These are phyloP conservation scores for Rhopalosiphum maidis DNA, from an alignment of 1,140 invertebrate species.

Conservation along the genomic window DNA sequence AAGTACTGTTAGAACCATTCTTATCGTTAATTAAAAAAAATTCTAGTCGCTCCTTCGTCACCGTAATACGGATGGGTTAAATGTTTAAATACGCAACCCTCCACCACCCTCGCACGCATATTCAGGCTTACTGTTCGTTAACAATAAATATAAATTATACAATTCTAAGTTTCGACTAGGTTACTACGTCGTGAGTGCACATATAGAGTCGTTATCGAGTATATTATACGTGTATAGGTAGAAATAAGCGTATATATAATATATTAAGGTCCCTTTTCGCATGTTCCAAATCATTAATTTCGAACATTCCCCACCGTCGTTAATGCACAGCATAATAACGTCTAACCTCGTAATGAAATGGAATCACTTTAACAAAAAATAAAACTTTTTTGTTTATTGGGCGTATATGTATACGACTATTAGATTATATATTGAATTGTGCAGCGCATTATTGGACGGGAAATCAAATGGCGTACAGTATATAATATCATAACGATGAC, in stretches of 20 bases:
- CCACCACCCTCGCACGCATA: too few species aligned
- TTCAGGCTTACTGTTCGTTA: background rate
- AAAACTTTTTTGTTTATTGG: background rate
- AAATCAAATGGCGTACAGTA: background rate
- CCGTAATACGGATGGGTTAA: background rate
- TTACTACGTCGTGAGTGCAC: background rate
- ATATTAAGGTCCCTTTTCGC: constrained; percentile 4
- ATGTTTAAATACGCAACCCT: background rate
- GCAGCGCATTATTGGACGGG: background rate
- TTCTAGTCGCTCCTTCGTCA: background rate
- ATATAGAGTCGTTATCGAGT: background rate
- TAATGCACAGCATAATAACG: background rate
- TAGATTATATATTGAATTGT: background rate
- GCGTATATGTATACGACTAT: background rate
- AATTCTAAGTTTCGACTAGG: background rate
- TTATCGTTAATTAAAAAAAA: background rate
- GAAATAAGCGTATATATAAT: background rate
- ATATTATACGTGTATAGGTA: background rate
- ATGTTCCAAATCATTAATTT: constrained; percentile 29
- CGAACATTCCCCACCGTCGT: background rate
- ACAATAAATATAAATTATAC: constrained; percentile 7
- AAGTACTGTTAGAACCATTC: background rate
- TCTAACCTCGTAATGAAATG: constrained; percentile 11
- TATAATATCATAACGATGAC: background rate
- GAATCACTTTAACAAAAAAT: background rate